Base-by-base conservation (phyloP, 2,888 invertebrate genomes). In the Drosophila vallismaia region DNA sequence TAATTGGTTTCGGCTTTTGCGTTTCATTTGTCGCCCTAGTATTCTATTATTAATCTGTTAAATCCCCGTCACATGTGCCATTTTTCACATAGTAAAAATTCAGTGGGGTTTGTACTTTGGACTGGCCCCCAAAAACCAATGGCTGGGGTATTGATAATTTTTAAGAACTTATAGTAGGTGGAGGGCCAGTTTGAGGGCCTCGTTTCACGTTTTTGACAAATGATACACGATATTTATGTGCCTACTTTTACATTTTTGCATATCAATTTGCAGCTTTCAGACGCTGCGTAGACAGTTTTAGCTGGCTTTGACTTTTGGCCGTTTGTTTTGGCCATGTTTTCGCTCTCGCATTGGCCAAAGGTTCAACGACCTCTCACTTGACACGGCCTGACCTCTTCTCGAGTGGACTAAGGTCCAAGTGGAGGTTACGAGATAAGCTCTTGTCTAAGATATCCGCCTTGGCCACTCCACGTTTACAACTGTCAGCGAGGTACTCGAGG, bases 41-140 rank as follows among this genome's bases (percentile, higher is more conserved):
- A 42, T 60, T 80, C 70, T 77, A 80, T 77, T 83, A 80, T 71
- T 74, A 76, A 79, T 40, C 53, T 62, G 60, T 56, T 51, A 67
- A 80, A 49, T 70, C 64, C 36, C 54, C 42, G 74, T 56, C 70
- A 66, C 76, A 83, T 84, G 74, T 80, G 84, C 63, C 60, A 66
- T 33, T 46, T 64, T 78, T 80, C 81, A 71, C 80, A 80, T 31
- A 59, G 57, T 33, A 48, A 33, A 26, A 50, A 49, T 28, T 38
- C 10, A 42, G 40, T 55, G 33, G 6, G 28, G 6, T 28, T 28
- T 49, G 5, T 5, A 33, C 7, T 56, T 71, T 63, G 48, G 10
- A 46, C 53, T 36, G 33, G 48, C 46, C 55, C 51, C 75, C 75
- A 72, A 73, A 70, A 66, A 62, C 28, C 42, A 50, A 29, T 52